These are phyloP conservation scores for Cataglyphis livida DNA, from an alignment of 2,888 invertebrate species.

Conservation along the genomic window DNA sequence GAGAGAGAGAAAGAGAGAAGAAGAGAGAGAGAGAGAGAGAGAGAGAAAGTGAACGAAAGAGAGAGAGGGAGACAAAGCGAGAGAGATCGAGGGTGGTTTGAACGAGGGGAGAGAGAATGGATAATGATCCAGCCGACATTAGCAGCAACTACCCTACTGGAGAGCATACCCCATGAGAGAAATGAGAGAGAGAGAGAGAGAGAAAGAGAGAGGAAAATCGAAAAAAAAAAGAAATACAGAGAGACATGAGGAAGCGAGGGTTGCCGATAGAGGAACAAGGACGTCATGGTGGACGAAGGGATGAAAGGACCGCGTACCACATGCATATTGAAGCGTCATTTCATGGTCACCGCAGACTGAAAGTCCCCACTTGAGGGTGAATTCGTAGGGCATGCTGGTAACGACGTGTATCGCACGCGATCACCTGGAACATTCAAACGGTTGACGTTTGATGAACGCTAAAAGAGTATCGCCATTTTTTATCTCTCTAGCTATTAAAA, in stretches of 20 bases:
- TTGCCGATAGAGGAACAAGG: conserved; percentile 14
- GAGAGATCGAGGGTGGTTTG: conserved; percentile 32
- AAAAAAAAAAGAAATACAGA: conserved; percentile 7
- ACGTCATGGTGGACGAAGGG: conserved; percentile 61
- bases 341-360: conserved; percentile 78
- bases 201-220: neutral
- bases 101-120: conserved; percentile 64
- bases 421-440: conserved; percentile 40
- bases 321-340: conserved; percentile 82
- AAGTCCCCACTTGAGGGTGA: conserved; percentile 63
- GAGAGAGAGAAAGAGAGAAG: too few relatives aligned
- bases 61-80: conserved; percentile 20
- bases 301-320: conserved; percentile 73
- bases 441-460: conserved; percentile 33
- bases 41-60: conserved; percentile 18
- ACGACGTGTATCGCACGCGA: conserved; percentile 49
- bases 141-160: conserved; percentile 67
- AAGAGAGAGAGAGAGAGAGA: neutral
- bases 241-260: conserved; percentile 23
- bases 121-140: conserved; percentile 72
- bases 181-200: conserved; percentile 22
- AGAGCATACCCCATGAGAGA: conserved; percentile 61
- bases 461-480: conserved; percentile 10
- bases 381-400: conserved; percentile 53
- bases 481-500: neutral